Evolutionary conservation across 2,888 invertebrate species (phyloP), one percentile per base, ranked within the genome.

Genomic region (Ennomos erosarius): DNA sequence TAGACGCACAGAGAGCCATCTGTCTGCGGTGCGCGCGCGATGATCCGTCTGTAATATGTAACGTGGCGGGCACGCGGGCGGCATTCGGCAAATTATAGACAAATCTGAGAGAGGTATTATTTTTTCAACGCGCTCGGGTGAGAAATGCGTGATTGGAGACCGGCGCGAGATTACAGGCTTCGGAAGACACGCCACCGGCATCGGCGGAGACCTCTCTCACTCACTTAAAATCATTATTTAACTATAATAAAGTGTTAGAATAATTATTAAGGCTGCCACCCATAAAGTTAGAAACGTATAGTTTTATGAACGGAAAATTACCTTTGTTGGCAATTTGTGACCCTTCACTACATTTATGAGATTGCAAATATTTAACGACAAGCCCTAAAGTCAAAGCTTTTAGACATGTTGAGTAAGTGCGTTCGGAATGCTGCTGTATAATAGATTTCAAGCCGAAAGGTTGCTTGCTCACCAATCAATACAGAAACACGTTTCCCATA

Each of bases 101-200:
- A 82, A 91, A 89, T 85, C 86, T 84, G 83, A 75, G 77, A 79
- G 81, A 86, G 82, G 86, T 88, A 90, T 92, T 89, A 92, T 92
- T 92, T 91, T 92, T 92, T 92, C 90, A 92, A 87, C 91, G 88
- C 92, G 88, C 82, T 70, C 82, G 90, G 90, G 92, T 92, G 92
- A 92, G 91, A 92, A 92, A 85, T 88, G 89, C 88, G 84, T 90
- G 90, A 92, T 91, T 92, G 89, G 82, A 83, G 90, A 84, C 84
- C 91, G 91, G 92, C 85, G 55, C 70, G 69, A 85, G 90, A 92
- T 92, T 90, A 92, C 90, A 92, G 90, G 80, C 79, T 73, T 67
- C 78, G 75, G 81, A 70, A 68, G 85, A 85, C 90, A 85, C 86
- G 89, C 90, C 88, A 88, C 88, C 89, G 83, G 79, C 85, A 88